A percentile compares a stretch with the other conserved stretches of the same genome.
These are phyloP conservation scores for Acleris holmiana DNA, from an alignment of 2,888 invertebrate species.

Conservation along the genomic window DNA sequence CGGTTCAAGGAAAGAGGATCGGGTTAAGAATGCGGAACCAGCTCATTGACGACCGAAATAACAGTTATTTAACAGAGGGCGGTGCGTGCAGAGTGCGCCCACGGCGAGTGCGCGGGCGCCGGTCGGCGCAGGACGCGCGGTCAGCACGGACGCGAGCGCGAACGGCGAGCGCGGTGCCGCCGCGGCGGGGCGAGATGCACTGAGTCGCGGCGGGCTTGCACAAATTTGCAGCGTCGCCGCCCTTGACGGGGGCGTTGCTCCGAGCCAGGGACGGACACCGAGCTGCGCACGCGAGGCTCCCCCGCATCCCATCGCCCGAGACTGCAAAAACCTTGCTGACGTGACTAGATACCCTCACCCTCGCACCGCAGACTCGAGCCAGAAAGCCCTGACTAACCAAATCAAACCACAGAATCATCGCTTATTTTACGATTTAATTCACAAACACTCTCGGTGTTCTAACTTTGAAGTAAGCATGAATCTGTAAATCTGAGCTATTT, in stretches of 20 bases:
- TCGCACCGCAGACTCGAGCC: slow-evolving; percentile 38
- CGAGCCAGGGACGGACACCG: slow-evolving; percentile 80
- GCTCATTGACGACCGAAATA: slow-evolving; percentile 80
- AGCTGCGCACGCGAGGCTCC: slow-evolving; percentile 81
- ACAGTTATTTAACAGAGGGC: slow-evolving; percentile 80
- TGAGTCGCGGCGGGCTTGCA: slow-evolving; percentile 81
- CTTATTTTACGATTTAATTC: background rate
- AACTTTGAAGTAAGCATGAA: slow-evolving; percentile 51
- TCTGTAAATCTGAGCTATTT: slow-evolving; percentile 67
- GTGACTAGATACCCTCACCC: slow-evolving; percentile 49
- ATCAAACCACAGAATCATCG: slow-evolving; percentile 20
- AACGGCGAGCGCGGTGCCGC: slow-evolving; percentile 78
- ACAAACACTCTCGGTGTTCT: slow-evolving; percentile 21
- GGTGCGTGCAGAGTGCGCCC: slow-evolving; percentile 61
- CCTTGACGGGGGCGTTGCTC: slow-evolving; percentile 85
- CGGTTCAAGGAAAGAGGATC: slow-evolving; percentile 60
- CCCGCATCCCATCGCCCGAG: slow-evolving; percentile 63
- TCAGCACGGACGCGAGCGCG: slow-evolving; percentile 37
- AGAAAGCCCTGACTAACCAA: slow-evolving; percentile 5
- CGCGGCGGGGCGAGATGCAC: slow-evolving; percentile 84
- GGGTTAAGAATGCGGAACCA: slow-evolving; percentile 78
- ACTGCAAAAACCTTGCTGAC: slow-evolving; percentile 47
- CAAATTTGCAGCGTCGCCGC: slow-evolving; percentile 84
- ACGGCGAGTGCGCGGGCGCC: slow-evolving; percentile 56
- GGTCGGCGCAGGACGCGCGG: slow-evolving; percentile 51